Evolutionary conservation across 2,113 vertebrate genomes (phyloP).

Genomic region (Daphoenositta chrysoptera): DNA sequence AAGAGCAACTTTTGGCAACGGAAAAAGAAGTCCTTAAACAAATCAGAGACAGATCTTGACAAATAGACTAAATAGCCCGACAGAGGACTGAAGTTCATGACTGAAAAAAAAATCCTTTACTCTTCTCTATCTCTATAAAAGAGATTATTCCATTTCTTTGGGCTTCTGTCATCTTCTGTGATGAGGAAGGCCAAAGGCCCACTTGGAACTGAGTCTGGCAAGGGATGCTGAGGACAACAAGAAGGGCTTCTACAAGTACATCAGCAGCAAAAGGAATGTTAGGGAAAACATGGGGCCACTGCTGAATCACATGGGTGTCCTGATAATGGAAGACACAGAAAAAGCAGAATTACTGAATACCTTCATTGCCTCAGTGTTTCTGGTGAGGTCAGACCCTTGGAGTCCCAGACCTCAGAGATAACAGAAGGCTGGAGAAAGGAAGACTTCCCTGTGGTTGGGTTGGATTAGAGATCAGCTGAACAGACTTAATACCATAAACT

Average conservation of each 20-base stretch:
- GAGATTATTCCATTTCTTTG: not conserved
- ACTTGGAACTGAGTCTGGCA: not conserved
- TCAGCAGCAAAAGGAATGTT: not conserved
- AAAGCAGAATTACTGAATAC: not conserved
- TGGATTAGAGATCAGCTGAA: not conserved
- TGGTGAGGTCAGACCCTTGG: not conserved
- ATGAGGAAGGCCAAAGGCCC: not conserved
- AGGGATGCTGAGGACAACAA: not conserved
- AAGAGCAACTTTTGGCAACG: not conserved
- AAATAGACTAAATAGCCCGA: not conserved
- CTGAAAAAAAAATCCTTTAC: not conserved
- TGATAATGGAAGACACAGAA: not conserved
- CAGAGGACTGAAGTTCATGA: not conserved
- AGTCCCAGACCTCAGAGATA: not conserved
- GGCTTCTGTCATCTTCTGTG: not conserved
- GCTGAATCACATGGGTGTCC: not conserved
- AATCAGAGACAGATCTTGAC: not conserved
- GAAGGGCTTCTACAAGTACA: not conserved
- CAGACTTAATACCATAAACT: not conserved
- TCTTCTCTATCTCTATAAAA: not conserved
- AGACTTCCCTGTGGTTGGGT: fast-evolving
- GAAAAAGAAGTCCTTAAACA: not conserved
- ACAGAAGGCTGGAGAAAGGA: not conserved
- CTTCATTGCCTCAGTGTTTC: not conserved
- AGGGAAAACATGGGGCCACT: not conserved